These are phyloP conservation scores for Rutilus rutilus DNA, from an alignment of 2,113 vertebrate genomes.

Conservation along the genomic window DNA sequence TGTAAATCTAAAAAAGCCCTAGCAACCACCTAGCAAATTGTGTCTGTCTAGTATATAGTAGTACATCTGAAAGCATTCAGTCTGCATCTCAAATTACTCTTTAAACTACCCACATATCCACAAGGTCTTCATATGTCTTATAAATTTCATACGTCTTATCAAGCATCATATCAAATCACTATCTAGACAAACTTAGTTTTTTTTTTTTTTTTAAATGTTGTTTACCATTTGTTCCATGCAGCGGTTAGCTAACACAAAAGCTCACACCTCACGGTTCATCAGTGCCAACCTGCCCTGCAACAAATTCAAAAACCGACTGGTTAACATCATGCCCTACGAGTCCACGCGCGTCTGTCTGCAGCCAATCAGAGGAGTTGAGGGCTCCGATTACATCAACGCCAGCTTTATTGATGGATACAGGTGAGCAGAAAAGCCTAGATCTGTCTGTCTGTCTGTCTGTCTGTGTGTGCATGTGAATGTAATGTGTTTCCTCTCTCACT, in stretches of 20 bases:
- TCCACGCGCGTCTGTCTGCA: slow-evolving; percentile 97
- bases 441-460: background rate
- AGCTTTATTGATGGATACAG: slow-evolving; percentile 99
- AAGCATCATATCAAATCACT: background rate
- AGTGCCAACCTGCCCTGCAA: slow-evolving; percentile 99
- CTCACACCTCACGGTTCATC: slow-evolving; percentile 99
- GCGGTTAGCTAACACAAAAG: slow-evolving; percentile 98
- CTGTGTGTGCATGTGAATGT: slow-evolving; percentile 25
- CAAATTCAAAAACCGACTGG: slow-evolving; percentile 99
- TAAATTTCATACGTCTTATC: background rate
- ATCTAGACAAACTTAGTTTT: background rate
- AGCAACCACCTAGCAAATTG: too few species aligned
- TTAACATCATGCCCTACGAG: slow-evolving; percentile 99
- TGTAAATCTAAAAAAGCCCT: background rate
- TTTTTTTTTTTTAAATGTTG: background rate
- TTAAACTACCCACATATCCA: background rate
- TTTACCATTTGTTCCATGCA: slow-evolving; percentile 61
- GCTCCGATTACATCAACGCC: slow-evolving; percentile 98
- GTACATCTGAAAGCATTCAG: too few species aligned
- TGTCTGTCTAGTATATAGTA: too few species aligned
- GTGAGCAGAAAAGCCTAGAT: slow-evolving; percentile 68
- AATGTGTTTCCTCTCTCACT: background rate
- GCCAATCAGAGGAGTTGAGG: slow-evolving; percentile 97
- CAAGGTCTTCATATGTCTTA: background rate
- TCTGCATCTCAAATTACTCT: too few species aligned